Base-by-base conservation (phyloP, 2,797 vertebrate species). In the Spinibarbus caldwelli region DNA sequence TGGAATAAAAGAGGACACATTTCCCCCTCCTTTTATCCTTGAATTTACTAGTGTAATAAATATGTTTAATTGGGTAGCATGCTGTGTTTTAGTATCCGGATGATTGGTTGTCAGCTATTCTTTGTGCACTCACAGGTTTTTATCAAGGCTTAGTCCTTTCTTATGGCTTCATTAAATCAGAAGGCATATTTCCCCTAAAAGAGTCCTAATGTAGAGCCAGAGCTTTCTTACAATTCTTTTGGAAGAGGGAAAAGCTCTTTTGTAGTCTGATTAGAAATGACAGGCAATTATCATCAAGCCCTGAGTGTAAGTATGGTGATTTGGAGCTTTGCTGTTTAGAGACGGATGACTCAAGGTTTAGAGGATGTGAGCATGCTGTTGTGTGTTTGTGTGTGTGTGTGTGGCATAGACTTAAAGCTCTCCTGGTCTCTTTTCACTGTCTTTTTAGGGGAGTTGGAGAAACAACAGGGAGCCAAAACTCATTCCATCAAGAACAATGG, bases 361-460 rank as follows among this genome's bases (percentile, higher is more conserved):
- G 34, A 71, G 2, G 2, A 57, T 71, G n/a, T 70, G 15, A 49
- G 31, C 66, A 70, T 72, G 36, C 10, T 21, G 38, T 79, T 59
- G 21, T 29, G 14, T 78, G 14, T 59, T 31, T 26, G 11, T 45
- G 15, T 62, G n/a, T 79, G 41, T 64, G 41, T n/a, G 6, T 78
- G 36, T 78, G n/a, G 15, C 57, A 43, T 21, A 2, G 17, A 45
- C 10, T 45, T 79, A 36, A 14, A 47, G 6, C 34, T 80, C 26
- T 9, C 17, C 41, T 66, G 15, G 26, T 71, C 34, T 72, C 8
- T 82, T 73, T 62, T 45, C 14, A 57, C 23, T 80, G 5, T 67
- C 14, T 57, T 59, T 82, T 67, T 89, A 99, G 98, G 98, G 98
- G 98, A 99, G 89, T 92, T 99, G 90, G 98, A 99, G 91, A 99